Percentiles rank a stretch among this genome's conserved stretches.
Evolutionary conservation across 2,113 vertebrate genomes (phyloP).

Genomic region (Ophthalmolycus amberensis): DNA sequence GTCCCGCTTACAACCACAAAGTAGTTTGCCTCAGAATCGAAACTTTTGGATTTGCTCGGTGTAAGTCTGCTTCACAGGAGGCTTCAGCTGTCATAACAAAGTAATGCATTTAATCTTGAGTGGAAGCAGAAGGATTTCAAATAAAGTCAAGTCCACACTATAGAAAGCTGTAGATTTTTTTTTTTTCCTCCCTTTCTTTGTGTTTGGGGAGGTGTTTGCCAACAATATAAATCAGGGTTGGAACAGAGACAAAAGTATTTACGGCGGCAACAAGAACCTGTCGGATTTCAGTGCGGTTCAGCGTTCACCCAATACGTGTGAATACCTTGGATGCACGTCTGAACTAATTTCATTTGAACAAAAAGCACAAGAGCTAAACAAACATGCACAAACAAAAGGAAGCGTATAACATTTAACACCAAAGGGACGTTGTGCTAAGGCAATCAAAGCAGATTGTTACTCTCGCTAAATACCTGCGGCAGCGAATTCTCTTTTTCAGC

Average conservation of each 20-base stretch:
- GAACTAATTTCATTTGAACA: conserved; percentile 49
- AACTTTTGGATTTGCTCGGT: conserved; percentile 70
- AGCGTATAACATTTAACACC: conserved; percentile 49
- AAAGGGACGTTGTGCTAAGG: conserved; percentile 34
- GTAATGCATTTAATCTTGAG: conserved; percentile 74
- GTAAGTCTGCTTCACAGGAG: conserved; percentile 64
- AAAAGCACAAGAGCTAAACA: conserved; percentile 55
- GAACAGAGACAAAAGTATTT: conserved; percentile 42
- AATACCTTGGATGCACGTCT: conserved; percentile 57
- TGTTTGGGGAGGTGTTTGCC: conserved; percentile 47
- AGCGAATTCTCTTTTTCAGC: conserved; percentile 22
- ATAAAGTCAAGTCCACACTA: conserved; percentile 62
- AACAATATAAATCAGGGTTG: conserved; percentile 57
- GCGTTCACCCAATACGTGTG: conserved; percentile 33
- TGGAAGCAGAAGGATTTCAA: conserved; percentile 70
- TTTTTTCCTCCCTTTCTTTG: conserved; percentile 21
- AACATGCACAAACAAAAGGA: conserved; percentile 49
- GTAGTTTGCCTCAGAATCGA: conserved; percentile 60
- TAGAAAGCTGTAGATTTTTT: conserved; percentile 37
- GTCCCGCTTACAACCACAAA: conserved; percentile 49
- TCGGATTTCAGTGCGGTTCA: conserved; percentile 37
- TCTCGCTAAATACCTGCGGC: conserved; percentile 51
- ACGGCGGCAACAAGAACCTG: conserved; percentile 56
- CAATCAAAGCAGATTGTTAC: conserved; percentile 57
- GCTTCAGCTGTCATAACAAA: conserved; percentile 80